These are phyloP conservation scores for Aplochiton taeniatus DNA, from an alignment of 2,797 vertebrate species.

Conservation along the genomic window DNA sequence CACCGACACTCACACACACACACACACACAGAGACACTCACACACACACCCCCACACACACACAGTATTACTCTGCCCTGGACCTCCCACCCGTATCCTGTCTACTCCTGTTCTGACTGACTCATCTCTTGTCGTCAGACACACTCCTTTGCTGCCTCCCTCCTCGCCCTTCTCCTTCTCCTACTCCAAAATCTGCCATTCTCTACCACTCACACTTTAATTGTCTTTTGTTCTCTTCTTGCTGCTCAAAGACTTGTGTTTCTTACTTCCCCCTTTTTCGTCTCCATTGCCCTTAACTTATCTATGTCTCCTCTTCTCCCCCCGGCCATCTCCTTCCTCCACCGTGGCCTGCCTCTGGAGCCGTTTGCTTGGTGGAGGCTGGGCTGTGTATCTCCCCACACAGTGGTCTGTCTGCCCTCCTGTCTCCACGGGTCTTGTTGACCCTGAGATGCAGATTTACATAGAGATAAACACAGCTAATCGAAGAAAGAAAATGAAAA, in stretches of 20 bases:
- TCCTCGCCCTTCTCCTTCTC: not conserved
- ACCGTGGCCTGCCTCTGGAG: no score
- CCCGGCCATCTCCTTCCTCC: no score
- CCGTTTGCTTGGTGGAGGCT: no score
- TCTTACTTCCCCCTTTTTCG: no score
- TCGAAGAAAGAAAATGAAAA: not conserved
- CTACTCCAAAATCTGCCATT: not conserved
- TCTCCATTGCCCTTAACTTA: not conserved
- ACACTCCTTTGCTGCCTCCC: not conserved
- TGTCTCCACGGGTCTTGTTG: no score
- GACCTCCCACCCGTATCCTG: slow-evolving; percentile 50
- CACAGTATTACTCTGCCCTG: slow-evolving; percentile 5
- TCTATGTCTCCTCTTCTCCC: no score
- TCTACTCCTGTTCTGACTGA: slow-evolving; percentile 41
- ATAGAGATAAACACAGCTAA: no score
- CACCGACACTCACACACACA: slow-evolving; percentile 13
- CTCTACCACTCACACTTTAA: not conserved
- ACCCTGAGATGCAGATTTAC: no score
- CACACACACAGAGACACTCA: slow-evolving; percentile 9
- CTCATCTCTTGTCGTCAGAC: slow-evolving; percentile 40
- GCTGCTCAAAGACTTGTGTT: no score
- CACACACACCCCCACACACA: slow-evolving; percentile 12
- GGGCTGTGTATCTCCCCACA: no score
- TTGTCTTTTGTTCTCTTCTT: not conserved
- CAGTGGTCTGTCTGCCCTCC: no score